Evolutionary conservation across 1,140 invertebrate genomes (phyloP), one percentile per base, ranked within the genome.

Genomic region (Geopemphigus sp.): DNA sequence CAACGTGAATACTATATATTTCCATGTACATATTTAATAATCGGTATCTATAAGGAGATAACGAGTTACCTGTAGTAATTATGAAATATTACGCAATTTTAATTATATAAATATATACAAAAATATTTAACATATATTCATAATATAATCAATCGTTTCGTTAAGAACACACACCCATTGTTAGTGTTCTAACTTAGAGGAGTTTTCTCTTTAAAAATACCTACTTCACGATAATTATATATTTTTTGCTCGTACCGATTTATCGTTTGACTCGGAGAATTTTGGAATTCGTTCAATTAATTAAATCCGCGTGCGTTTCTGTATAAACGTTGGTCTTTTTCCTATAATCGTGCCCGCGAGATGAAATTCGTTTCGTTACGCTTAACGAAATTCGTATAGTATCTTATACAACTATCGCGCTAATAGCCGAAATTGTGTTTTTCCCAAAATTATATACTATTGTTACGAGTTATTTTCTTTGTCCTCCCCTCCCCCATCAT

Each of bases 11-110:
- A 39, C 39, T 66, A 17, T 68, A n/a, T n/a, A 68, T 26, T 68
- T 68, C 8, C 1, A 50, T 50, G 66, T 68, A 68, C 14, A 68
- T 50, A 68, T 68, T 68, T 68, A 26, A 68, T 61, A 61, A 29
- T 68, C 45, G 66, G 22, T 68, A 68, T 68, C 45, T 0, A 26
- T 68, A 68, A 24, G 14, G 8, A 17, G 45, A 68, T 68, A 68
- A 50, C 22, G 45, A 68, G 66, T 68, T 68, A 50, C 66, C 45
- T 15, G n/a, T 68, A 68, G 64, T 17, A 10, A 47, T 66, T 39
- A 64, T 64, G 3, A 39, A 57, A 4, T 22, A 57, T 8, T 5
- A 22, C 10, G 10, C 1, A 8, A 22, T 57, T 57, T 57, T 56
- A 56, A 22, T 57, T 1, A 1, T 57, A 22, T 22, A 56, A n/a